Base-by-base conservation (phyloP, 2,797 vertebrate genomes). In the Sebastes aleutianus region DNA sequence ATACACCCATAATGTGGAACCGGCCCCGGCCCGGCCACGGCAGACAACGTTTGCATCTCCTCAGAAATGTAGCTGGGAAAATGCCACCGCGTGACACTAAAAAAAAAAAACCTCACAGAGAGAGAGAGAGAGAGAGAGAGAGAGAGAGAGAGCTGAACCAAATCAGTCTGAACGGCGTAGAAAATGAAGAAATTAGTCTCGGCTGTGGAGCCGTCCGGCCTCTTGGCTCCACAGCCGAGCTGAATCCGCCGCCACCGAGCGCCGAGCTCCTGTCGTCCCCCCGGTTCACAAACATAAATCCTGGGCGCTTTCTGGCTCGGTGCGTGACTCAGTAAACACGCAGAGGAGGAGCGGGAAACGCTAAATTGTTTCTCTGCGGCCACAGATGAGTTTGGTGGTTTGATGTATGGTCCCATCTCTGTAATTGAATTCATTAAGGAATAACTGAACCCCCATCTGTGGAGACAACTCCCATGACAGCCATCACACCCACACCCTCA, bases 391-490 rank as follows among this genome's bases (percentile, higher is more conserved):
- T 67, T 75, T 72, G 75, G 18, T 80, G 53, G 18, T 75, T 71
- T 89, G 87, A 93, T 88, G 76, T 84, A 89, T 68, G 73, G 80
- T 79, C 76, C 77, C 64, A 74, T 87, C 86, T 70, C 84, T 73
- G 70, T 88, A 91, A 91, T 91, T 90, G 62, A 91, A 93, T 91
- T 91, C 80, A 91, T 93, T 91, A 92, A 84, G 84, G 86, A 82
- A 88, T 86, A 85, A 90, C 77, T 83, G 79, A 86, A 83, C 74
- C 80, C 75, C 86, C 88, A 78, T 90, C 88, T 91, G 90, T 82
- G 78, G 81, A 77, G 70, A 88, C 87, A 11, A 83, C 67, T 82
- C 87, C 89, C 74, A 36, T 59, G 76, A 84, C 79, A 80, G 68
- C 76, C 70, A 70, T 57, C 62, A 16, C 76, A 50, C 76, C 39